Conservation (phyloP, 2,888 invertebrate species). For the Pycnomerus fuliginosus region DNA sequence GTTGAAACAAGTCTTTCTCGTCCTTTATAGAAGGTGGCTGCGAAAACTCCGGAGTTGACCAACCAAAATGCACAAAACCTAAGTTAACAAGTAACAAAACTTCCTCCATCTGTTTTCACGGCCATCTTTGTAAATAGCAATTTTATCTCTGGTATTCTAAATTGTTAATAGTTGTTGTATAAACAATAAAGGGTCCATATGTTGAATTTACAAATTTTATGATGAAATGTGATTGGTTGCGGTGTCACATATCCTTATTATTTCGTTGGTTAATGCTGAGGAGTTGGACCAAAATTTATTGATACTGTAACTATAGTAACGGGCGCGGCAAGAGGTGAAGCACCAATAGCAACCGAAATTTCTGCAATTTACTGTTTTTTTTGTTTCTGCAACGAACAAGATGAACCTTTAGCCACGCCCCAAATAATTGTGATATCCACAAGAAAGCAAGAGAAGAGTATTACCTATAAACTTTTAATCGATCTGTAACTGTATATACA, state of each 20-base stretch:
- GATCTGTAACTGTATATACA: constrained; percentile 14
- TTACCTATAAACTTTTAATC: no score
- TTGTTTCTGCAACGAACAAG: no score
- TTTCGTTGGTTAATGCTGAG: neutral
- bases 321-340: no score
- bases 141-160: constrained; percentile 1
- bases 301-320: constrained; percentile 8
- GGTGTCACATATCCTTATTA: constrained; percentile 8
- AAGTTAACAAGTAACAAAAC: no score
- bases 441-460: constrained; percentile 5
- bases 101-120: no score
- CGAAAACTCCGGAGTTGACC: no score
- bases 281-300: neutral
- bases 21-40: no score
- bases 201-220: constrained; percentile 27
- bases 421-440: constrained; percentile 13
- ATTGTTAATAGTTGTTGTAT: constrained; percentile 24
- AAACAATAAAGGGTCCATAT: constrained; percentile 25
- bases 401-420: no score
- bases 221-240: constrained; percentile 7
- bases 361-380: no score
- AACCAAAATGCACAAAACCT: constrained; percentile 21
- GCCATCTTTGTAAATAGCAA: constrained; percentile 1
- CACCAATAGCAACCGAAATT: no score
- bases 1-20: no score